Evolutionary conservation across 2,888 invertebrate species (phyloP).

Genomic region (Drosophila emarginata): DNA sequence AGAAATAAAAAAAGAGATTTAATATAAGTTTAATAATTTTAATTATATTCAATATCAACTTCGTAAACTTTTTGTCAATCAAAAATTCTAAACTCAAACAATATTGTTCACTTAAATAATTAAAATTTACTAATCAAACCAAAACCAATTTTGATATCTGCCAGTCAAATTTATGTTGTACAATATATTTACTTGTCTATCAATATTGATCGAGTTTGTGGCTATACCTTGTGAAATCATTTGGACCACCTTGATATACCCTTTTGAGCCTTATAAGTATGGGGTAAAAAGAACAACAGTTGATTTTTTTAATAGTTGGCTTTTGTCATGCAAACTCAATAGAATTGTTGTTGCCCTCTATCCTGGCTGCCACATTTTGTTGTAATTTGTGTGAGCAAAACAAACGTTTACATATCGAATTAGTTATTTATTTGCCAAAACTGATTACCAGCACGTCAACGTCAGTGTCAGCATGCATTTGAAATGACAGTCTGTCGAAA

Average conservation of each 20-base stretch:
- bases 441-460: constrained; percentile 36
- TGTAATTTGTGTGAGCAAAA: constrained; percentile 35
- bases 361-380: constrained; percentile 9
- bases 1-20: no score
- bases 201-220: no score
- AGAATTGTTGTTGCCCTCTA: constrained; percentile 16
- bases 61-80: no score
- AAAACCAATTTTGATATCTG: no score
- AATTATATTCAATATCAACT: no score
- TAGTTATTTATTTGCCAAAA: constrained; percentile 48
- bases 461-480: constrained; percentile 1
- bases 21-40: no score
- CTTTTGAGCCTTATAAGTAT: background rate
- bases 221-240: no score
- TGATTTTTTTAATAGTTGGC: constrained; percentile 53
- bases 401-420: constrained; percentile 55
- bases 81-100: no score
- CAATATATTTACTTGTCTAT: no score
- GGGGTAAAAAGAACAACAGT: constrained; percentile 36
- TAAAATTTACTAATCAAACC: no score
- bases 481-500: background rate
- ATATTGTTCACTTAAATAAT: no score
- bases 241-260: background rate
- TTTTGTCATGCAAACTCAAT: constrained; percentile 53
- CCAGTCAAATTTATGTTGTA: no score